Evolutionary conservation across 2,797 vertebrate species (phyloP).

Genomic region (Lepilemur ruficaudatus): DNA sequence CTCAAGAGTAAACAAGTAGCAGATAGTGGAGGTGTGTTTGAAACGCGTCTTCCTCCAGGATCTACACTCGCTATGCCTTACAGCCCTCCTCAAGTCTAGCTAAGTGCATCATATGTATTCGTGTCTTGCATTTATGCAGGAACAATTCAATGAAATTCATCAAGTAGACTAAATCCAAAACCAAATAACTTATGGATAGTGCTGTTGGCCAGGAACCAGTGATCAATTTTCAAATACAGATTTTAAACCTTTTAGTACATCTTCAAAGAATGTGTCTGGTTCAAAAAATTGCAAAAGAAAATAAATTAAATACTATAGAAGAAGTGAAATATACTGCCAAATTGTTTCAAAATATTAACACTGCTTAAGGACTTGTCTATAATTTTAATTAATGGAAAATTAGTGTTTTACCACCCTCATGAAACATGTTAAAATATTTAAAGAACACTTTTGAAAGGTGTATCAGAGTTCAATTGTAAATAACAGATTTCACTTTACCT

Average conservation of each 20-base stretch:
- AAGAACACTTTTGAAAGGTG: background rate
- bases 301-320: slow-evolving; percentile 13
- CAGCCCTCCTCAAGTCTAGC: background rate
- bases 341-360: slow-evolving; percentile 44
- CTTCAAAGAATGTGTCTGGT: background rate
- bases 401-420: background rate
- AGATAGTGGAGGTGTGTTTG: background rate
- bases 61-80: background rate
- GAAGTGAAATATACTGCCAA: background rate
- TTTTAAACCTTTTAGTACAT: slow-evolving; percentile 4
- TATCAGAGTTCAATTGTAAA: background rate
- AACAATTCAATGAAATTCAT: slow-evolving; percentile 39
- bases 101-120: background rate
- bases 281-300: slow-evolving; percentile 37
- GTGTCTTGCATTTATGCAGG: background rate
- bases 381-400: slow-evolving; percentile 28
- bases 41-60: background rate
- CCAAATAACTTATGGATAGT: slow-evolving; percentile 1
- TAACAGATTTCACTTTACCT: slow-evolving; percentile 37
- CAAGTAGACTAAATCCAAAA: slow-evolving; percentile 29
- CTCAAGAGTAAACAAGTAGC: background rate
- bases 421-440: slow-evolving; percentile 5
- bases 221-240: slow-evolving; percentile 29
- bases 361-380: background rate
- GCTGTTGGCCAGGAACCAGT: background rate